These are phyloP conservation scores for Ophraella communa DNA, from an alignment of 2,888 invertebrate genomes.

Conservation along the genomic window DNA sequence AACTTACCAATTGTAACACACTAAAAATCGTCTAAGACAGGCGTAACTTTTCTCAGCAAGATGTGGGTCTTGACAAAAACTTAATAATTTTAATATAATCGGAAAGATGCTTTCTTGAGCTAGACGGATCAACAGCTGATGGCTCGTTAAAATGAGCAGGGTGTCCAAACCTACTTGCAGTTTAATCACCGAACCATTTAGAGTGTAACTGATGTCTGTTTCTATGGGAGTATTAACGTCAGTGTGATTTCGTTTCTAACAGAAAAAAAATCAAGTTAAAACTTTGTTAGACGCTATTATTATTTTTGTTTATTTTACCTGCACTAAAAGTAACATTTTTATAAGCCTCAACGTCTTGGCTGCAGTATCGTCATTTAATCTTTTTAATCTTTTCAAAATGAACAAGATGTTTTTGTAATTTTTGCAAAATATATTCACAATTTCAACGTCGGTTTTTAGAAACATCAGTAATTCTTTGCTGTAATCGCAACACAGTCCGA, in stretches of 20 bases:
- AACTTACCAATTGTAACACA: conserved; percentile 11
- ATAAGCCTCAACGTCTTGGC: conserved; percentile 31
- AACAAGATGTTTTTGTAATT: conserved; percentile 28
- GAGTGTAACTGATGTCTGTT: conserved; percentile 14
- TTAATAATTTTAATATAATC: conserved; percentile 24
- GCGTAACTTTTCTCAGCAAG: conserved; percentile 16
- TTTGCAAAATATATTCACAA: conserved; percentile 27
- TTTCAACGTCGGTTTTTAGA: conserved; percentile 19
- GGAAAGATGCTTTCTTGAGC: conserved; percentile 6
- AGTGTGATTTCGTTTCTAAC: conserved; percentile 34
- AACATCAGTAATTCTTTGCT: conserved; percentile 25
- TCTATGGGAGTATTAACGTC: conserved; percentile 19
- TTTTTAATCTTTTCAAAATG: conserved; percentile 28
- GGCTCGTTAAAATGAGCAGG: conserved; percentile 21
- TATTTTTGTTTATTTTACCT: too few relatives aligned
- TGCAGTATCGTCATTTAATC: conserved; percentile 26
- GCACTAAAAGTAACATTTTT: conserved; percentile 32
- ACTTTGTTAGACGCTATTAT: too few relatives aligned
- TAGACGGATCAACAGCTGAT: conserved; percentile 25
- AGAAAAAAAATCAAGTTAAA: conserved; percentile 11
- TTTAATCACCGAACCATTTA: conserved; percentile 26
- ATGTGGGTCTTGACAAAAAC: background rate
- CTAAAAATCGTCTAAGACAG: conserved; percentile 29
- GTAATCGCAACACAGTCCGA: conserved; percentile 32
- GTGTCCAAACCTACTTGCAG: conserved; percentile 30